Conservation (phyloP, 2,888 invertebrate species). For the Neelides folsomi region DNA sequence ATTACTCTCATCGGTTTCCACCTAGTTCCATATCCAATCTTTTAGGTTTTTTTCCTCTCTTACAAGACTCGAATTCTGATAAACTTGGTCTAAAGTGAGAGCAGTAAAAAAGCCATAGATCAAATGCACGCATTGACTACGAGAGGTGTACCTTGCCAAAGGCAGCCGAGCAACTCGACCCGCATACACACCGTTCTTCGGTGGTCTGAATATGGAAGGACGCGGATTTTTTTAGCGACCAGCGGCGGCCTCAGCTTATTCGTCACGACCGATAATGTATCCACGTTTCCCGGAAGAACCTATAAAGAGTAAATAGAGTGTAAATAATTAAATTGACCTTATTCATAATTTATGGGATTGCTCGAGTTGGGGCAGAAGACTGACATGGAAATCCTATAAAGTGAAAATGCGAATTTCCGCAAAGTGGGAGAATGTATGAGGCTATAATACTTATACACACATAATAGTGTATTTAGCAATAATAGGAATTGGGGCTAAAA, state of each 20-base stretch:
- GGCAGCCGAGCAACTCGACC: conserved; percentile 66
- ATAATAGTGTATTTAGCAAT: too few species aligned
- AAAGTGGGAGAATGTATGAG: background rate
- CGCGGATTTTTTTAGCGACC: conserved; percentile 59
- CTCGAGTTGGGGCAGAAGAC: background rate
- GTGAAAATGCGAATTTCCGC: too few species aligned
- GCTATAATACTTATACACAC: too few species aligned
- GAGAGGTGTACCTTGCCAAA: conserved; percentile 52
- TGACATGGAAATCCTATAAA: too few species aligned
- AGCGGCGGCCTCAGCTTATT: conserved; percentile 60
- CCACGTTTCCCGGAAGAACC: conserved; percentile 64
- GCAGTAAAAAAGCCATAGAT: too few species aligned
- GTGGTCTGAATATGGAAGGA: conserved; percentile 64
- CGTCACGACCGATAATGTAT: conserved; percentile 62
- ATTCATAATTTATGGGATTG: background rate
- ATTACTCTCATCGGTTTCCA: background rate
- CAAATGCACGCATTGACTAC: too few species aligned
- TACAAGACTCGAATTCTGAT: background rate
- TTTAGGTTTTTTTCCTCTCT: background rate
- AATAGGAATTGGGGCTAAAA: too few species aligned
- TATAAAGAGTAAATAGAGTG: conserved; percentile 40
- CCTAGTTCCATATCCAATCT: background rate
- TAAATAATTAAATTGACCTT: conserved; percentile 3
- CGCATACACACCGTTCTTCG: conserved; percentile 67
- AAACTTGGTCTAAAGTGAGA: too few species aligned